Percentiles rank a stretch among this genome's conserved stretches.
Evolutionary conservation across 2,113 vertebrate genomes (phyloP).

Genomic region (Phaethon lepturus): DNA sequence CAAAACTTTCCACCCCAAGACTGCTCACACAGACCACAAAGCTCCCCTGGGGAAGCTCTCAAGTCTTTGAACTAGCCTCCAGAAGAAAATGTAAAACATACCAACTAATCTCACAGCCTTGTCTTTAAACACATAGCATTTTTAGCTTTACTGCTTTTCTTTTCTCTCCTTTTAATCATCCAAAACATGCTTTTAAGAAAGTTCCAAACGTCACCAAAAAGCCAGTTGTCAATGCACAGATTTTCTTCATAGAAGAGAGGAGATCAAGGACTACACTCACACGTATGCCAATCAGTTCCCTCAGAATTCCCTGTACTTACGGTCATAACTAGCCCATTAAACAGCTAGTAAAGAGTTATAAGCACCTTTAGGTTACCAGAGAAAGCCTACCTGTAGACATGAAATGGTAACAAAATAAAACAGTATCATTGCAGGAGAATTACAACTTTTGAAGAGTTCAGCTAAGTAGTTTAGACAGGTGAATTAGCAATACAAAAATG

Average conservation of each 20-base stretch:
- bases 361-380: background rate
- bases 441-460: background rate
- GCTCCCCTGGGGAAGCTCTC: background rate
- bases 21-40: background rate
- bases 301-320: background rate
- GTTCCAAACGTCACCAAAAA: background rate
- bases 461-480: background rate
- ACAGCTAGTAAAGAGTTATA: background rate
- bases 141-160: background rate
- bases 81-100: background rate
- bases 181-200: background rate
- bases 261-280: background rate
- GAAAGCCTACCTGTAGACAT: background rate
- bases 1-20: background rate
- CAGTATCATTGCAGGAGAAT: background rate
- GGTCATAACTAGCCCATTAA: background rate
- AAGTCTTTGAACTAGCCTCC: background rate
- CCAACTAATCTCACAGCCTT: background rate
- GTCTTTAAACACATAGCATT: background rate
- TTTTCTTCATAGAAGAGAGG: background rate
- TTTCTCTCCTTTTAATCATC: background rate
- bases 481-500: background rate
- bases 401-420: background rate
- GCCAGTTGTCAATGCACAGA: fast-evolving
- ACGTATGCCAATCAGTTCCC: background rate